A percentile compares a stretch with the other conserved stretches of the same genome.
Conservation (phyloP, 92 coral and sea anemone species). For the Phenganax stokvisi region DNA sequence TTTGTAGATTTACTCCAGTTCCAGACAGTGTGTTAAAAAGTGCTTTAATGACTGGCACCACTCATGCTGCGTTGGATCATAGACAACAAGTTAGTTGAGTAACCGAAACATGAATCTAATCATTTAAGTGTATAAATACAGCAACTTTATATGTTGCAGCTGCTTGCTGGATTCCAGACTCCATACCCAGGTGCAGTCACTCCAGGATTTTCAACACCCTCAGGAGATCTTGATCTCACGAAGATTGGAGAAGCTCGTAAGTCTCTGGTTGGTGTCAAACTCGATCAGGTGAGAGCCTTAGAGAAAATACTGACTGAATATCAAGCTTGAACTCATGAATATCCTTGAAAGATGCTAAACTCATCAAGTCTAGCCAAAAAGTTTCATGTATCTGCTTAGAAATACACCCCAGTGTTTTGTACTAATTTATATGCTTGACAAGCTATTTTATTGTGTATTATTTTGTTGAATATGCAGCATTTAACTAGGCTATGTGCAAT, state of each 20-base stretch:
- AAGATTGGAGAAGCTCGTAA: conserved; percentile 96
- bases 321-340: no score
- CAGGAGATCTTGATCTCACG: conserved; percentile 89
- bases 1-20: conserved; percentile 80
- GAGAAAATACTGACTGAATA: no score
- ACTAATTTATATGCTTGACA: no score
- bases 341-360: no score
- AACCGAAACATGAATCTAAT: not conserved
- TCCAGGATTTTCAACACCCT: conserved; percentile 86
- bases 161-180: conserved; percentile 86
- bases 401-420: no score
- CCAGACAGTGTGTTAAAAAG: conserved; percentile 87
- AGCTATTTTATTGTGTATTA: no score
- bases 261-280: conserved; percentile 93
- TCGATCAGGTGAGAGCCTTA: conserved; percentile 65
- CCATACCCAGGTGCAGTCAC: conserved; percentile 89
- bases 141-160: conserved; percentile 9
- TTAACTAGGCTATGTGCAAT: not conserved
- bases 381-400: no score
- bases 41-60: conserved; percentile 58
- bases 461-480: no score
- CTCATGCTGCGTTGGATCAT: conserved; percentile 61
- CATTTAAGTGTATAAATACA: not conserved
- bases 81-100: conserved; percentile 66
- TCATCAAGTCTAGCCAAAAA: no score